These are phyloP conservation scores for Stichopus chloronotus DNA, from an alignment of 35 echinoderm and acorn worm species.

Conservation along the genomic window DNA sequence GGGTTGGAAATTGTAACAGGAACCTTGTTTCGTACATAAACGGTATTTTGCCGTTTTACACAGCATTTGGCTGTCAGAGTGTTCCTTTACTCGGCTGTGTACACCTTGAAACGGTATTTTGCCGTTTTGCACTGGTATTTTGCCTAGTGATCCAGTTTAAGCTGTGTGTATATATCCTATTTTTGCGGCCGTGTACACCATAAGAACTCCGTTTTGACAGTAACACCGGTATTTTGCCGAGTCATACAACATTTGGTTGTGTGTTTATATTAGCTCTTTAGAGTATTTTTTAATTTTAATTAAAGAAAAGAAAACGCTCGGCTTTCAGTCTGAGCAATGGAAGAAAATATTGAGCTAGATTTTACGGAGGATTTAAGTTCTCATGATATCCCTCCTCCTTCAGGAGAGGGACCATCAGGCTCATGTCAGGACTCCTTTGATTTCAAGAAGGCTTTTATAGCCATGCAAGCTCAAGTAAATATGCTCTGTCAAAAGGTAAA, in stretches of 20 bases:
- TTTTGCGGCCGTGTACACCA: background rate
- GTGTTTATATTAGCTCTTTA: background rate
- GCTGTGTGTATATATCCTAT: background rate
- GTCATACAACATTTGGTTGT: constrained; percentile 5
- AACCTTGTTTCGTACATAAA: too few species aligned
- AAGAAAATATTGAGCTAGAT: constrained; percentile 2
- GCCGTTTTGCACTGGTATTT: background rate
- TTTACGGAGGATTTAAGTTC: constrained; percentile 5
- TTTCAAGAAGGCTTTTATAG: background rate
- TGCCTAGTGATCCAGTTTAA: background rate
- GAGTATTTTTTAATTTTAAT: background rate
- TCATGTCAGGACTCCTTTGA: background rate
- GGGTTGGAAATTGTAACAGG: background rate
- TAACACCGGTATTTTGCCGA: background rate
- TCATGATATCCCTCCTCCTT: background rate
- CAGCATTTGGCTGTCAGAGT: background rate
- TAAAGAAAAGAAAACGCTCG: background rate
- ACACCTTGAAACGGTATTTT: background rate
- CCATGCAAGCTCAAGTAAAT: background rate
- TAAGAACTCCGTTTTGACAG: background rate
- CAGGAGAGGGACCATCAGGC: background rate
- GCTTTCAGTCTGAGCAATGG: background rate
- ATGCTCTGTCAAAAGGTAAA: constrained; percentile 25
- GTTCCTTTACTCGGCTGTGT: too few species aligned
- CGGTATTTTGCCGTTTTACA: constrained; percentile 3